Percentiles rank a stretch among this genome's conserved stretches.
Conservation (phyloP, 2,113 vertebrate species). For the Thermophis baileyi region DNA sequence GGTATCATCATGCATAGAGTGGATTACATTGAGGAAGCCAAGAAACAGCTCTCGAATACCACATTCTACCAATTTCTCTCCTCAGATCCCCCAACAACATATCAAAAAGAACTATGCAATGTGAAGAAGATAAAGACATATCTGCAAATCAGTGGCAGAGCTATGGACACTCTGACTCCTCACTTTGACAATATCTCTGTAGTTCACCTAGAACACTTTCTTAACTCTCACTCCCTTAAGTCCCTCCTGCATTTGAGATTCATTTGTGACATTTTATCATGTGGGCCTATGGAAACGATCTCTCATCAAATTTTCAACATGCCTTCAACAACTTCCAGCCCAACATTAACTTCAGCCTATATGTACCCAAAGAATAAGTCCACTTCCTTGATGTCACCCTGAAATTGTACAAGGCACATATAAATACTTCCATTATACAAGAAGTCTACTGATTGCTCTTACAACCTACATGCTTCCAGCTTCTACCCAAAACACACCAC, state of each 20-base stretch:
- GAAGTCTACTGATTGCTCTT: neutral
- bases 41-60: neutral
- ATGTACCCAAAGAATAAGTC: neutral
- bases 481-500: neutral
- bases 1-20: neutral
- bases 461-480: neutral
- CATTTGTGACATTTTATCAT: neutral
- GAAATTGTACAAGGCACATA: neutral
- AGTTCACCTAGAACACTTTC: neutral
- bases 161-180: neutral
- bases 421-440: neutral
- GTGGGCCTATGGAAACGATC: neutral
- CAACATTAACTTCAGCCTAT: neutral
- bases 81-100: neutral
- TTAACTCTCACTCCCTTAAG: neutral
- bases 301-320: neutral
- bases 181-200: neutral
- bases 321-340: neutral
- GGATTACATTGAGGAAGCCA: neutral
- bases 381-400: neutral
- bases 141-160: neutral
- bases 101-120: neutral
- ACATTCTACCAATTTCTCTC: neutral
- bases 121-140: neutral
- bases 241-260: neutral